phyloP scores from a whole-genome alignment of 2,888 invertebrate species.

The Tachina fera region DNA sequence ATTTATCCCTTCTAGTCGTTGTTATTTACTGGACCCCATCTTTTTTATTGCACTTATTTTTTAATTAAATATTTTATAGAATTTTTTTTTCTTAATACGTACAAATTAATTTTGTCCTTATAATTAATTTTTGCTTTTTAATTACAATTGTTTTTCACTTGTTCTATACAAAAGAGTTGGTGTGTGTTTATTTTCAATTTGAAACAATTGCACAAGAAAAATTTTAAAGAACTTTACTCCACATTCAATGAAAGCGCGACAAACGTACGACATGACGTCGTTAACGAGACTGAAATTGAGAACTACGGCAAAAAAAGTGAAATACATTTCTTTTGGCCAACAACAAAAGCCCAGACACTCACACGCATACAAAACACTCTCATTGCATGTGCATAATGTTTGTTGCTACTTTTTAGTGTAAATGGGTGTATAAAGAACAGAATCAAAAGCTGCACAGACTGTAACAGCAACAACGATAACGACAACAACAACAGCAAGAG shows the following conservation, averaged over 20 bases:
- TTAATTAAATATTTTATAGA: neutral
- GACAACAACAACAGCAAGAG: conserved; percentile 52
- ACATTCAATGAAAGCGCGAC: conserved; percentile 63
- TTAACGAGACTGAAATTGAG: conserved; percentile 79
- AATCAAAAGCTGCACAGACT: conserved; percentile 50
- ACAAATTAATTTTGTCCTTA: neutral
- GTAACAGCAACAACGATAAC: conserved; percentile 4
- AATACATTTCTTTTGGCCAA: conserved; percentile 77
- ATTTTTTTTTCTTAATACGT: neutral
- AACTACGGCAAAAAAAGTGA: conserved; percentile 77
- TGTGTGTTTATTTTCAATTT: conserved; percentile 17
- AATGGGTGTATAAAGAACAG: conserved; percentile 35
- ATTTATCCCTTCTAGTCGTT: neutral
- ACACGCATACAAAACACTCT: conserved; percentile 23
- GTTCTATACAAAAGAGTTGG: conserved; percentile 15
- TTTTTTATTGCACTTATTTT: neutral
- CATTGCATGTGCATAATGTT: conserved; percentile 53
- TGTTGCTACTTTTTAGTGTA: conserved; percentile 10
- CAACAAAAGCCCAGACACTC: conserved; percentile 20
- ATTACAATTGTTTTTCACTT: conserved; percentile 29
- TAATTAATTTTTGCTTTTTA: conserved; percentile 49
- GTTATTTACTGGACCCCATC: neutral
- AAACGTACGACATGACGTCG: conserved; percentile 81
- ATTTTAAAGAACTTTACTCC: conserved; percentile 11
- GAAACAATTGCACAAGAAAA: conserved; percentile 24